Evolutionary conservation across 2,113 vertebrate species (phyloP).

Genomic region (Siniperca knerii): DNA sequence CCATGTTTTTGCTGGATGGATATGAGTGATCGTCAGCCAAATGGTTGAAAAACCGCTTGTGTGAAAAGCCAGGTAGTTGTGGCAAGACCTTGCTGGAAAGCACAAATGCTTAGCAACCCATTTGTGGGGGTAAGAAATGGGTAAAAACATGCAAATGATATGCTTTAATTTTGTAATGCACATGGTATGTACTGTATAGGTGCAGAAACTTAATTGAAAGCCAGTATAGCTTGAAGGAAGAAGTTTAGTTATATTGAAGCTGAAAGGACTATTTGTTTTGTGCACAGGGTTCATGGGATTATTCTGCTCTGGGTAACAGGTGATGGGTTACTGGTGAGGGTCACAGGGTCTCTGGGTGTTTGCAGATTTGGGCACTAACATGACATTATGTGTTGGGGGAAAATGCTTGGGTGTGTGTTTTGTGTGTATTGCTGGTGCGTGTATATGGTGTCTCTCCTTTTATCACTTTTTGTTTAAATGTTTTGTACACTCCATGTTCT

Average conservation of each 20-base stretch:
- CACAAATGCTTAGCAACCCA: neutral
- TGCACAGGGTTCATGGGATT: slow-evolving; percentile 41
- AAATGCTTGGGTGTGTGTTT: slow-evolving; percentile 57
- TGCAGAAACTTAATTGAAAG: neutral
- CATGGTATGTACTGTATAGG: too few relatives aligned
- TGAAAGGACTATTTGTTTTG: slow-evolving; percentile 2
- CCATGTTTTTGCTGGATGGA: slow-evolving; percentile 7
- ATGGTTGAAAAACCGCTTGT: neutral
- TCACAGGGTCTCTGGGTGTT: slow-evolving; percentile 56
- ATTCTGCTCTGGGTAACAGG: slow-evolving; percentile 61
- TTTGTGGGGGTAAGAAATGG: neutral
- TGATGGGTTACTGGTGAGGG: slow-evolving; percentile 65
- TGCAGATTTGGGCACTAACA: slow-evolving; percentile 69
- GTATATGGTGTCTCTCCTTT: slow-evolving; percentile 26
- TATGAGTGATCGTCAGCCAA: neutral
- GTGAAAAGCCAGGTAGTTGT: too few relatives aligned
- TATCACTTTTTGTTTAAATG: slow-evolving; percentile 19
- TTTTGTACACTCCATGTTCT: slow-evolving; percentile 37
- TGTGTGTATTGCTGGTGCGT: slow-evolving; percentile 32
- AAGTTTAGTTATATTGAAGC: neutral
- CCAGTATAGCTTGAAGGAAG: neutral
- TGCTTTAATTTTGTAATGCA: neutral
- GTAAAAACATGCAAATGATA: neutral
- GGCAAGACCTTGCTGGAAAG: too few relatives aligned
- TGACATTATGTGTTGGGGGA: slow-evolving; percentile 47